phyloP scores from a whole-genome alignment of 2,888 invertebrate species.

The Germaria angustata region DNA sequence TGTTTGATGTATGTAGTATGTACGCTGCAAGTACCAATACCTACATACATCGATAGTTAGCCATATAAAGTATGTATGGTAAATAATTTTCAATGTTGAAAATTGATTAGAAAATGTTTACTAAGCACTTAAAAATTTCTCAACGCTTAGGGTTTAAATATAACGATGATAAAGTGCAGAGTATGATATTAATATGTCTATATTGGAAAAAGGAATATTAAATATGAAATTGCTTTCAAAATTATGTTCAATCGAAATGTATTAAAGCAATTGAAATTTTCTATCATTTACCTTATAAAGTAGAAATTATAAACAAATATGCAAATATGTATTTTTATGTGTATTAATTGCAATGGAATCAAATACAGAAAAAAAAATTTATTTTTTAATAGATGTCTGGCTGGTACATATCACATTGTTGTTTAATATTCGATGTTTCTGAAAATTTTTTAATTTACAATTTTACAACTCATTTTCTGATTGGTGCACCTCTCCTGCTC shows the following conservation, averaged over 20 bases:
- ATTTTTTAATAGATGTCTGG: no score
- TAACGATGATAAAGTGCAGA: constrained; percentile 16
- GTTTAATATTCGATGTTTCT: no score
- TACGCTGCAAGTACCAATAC: background rate
- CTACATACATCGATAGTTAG: background rate
- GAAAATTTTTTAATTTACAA: no score
- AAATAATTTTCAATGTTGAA: constrained; percentile 67
- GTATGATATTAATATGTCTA: background rate
- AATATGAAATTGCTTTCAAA: background rate
- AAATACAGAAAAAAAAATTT: no score
- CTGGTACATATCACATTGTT: no score
- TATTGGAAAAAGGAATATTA: background rate
- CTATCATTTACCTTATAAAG: background rate
- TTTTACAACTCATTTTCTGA: no score
- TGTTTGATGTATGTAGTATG: background rate
- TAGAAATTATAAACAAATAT: no score
- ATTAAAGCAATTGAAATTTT: background rate
- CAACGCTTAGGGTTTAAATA: constrained; percentile 46
- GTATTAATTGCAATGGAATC: no score
- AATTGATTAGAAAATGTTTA: constrained; percentile 77
- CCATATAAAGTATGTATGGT: background rate
- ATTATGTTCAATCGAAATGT: background rate
- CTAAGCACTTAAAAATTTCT: constrained; percentile 72
- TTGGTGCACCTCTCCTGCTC: no score
- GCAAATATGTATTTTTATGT: no score